Conservation (phyloP, 1,140 invertebrate species). For the Panulirus ornatus region DNA sequence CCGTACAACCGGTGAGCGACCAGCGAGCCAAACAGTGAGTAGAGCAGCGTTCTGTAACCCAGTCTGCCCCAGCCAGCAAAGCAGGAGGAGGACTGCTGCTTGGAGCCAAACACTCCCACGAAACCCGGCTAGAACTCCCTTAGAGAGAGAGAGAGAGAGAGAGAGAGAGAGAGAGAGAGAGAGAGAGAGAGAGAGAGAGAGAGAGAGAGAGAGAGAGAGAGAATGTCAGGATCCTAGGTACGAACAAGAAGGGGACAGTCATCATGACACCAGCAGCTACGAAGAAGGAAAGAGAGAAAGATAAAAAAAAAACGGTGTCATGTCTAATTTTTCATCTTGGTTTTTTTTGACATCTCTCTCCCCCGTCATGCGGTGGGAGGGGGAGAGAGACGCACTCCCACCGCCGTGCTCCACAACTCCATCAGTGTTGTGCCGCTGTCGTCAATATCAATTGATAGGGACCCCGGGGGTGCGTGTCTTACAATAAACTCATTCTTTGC, state of each 20-base stretch:
- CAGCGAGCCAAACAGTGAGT: no score
- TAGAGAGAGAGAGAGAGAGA: background rate
- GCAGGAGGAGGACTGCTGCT: no score
- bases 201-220: background rate
- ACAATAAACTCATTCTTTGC: slow-evolving; percentile 69
- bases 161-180: background rate
- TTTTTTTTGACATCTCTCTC: background rate
- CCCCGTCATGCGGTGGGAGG: background rate
- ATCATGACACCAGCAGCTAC: no score
- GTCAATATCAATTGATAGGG: slow-evolving; percentile 60
- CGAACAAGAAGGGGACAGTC: no score
- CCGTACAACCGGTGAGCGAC: no score
- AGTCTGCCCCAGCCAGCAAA: no score
- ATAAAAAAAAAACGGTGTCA: background rate
- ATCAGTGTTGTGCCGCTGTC: slow-evolving; percentile 38
- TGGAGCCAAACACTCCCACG: no score
- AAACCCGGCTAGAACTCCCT: no score
- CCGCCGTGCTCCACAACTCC: slow-evolving; percentile 3
- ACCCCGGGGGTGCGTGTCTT: slow-evolving; percentile 47
- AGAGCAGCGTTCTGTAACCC: no score
- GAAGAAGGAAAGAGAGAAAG: background rate
- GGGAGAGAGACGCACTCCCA: no score
- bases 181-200: background rate
- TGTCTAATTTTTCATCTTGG: background rate
- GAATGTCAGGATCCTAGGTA: background rate